These are phyloP conservation scores for Sinosuthora webbiana DNA, from an alignment of 2,113 vertebrate species.

Conservation along the genomic window DNA sequence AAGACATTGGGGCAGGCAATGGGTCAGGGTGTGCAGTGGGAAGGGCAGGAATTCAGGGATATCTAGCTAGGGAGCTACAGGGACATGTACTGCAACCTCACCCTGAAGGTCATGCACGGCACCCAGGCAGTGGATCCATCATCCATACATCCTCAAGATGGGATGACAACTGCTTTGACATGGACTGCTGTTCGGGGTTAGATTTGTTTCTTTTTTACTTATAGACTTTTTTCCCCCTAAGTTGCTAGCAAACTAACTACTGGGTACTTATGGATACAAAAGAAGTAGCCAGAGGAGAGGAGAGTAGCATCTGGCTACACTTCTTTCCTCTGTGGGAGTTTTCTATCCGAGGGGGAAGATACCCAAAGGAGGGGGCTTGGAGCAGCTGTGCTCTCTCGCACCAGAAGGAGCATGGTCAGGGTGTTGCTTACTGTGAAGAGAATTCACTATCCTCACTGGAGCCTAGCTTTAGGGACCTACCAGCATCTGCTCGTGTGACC, in stretches of 20 bases:
- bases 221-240: not conserved
- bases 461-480: not conserved
- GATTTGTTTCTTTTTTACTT: not conserved
- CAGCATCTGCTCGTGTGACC: not conserved
- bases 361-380: not conserved
- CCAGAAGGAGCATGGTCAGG: not conserved
- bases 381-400: not conserved
- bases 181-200: not conserved
- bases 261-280: not conserved
- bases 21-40: not conserved
- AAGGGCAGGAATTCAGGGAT: not conserved
- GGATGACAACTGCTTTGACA: not conserved
- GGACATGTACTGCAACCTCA: conserved; percentile 13
- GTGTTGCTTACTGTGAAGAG: not conserved
- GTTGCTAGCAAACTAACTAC: not conserved
- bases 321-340: not conserved
- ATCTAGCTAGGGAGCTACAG: not conserved
- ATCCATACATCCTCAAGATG: not conserved
- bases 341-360: not conserved
- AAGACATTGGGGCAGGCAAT: not conserved
- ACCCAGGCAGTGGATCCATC: not conserved
- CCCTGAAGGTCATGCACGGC: not conserved
- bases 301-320: not conserved
- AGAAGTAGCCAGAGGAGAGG: not conserved
- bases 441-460: not conserved